Evolutionary conservation across 2,113 vertebrate genomes (phyloP).

Genomic region (Trematomus loennbergii): DNA sequence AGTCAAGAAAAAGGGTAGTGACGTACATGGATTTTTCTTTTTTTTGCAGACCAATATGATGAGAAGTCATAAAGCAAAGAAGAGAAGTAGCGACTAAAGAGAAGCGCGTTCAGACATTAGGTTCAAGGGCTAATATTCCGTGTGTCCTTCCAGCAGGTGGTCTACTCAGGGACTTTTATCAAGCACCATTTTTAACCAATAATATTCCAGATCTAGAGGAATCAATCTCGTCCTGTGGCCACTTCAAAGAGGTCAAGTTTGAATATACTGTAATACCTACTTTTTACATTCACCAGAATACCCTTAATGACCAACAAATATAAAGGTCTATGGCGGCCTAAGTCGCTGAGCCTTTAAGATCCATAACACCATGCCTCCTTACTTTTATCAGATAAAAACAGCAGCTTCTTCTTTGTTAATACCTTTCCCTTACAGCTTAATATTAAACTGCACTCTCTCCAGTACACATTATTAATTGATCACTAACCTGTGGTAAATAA

Average conservation of each 20-base stretch:
- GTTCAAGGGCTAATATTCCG: background rate
- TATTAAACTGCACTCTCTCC: background rate
- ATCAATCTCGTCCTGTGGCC: background rate
- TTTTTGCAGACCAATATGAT: background rate
- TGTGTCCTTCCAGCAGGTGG: background rate
- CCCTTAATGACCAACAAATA: background rate
- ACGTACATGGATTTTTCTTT: slow-evolving; percentile 33
- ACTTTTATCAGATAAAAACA: slow-evolving; percentile 1
- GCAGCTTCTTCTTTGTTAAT: background rate
- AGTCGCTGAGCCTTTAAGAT: background rate
- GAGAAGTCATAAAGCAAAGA: slow-evolving; percentile 13
- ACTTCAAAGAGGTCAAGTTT: background rate
- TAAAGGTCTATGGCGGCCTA: background rate
- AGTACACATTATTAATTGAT: background rate
- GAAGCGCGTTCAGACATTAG: slow-evolving; percentile 9
- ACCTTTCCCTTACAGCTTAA: background rate
- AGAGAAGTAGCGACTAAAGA: background rate
- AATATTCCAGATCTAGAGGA: too few relatives aligned
- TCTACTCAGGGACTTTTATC: background rate
- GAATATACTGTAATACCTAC: background rate
- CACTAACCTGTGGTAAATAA: background rate
- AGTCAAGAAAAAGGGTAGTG: slow-evolving; percentile 33
- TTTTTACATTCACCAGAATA: background rate
- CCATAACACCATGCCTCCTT: background rate
- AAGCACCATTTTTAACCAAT: background rate